These are phyloP conservation scores for Antennarius striatus DNA, from an alignment of 2,113 vertebrate species.

Conservation along the genomic window DNA sequence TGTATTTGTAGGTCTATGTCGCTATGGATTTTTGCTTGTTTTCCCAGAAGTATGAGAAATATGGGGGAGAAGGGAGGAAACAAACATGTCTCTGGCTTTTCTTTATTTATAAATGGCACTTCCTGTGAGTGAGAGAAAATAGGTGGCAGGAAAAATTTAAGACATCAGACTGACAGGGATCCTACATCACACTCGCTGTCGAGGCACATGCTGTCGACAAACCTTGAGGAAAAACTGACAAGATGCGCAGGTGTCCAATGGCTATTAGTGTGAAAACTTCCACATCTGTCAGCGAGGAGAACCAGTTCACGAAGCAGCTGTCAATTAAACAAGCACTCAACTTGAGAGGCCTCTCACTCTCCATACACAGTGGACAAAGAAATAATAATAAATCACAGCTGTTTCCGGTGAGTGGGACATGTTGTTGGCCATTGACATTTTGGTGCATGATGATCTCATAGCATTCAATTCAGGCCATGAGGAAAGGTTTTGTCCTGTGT, in stretches of 20 bases:
- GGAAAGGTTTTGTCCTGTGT: conserved; percentile 4
- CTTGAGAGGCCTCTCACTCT: conserved; percentile 30
- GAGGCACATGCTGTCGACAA: conserved; percentile 49
- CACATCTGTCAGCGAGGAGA: conserved; percentile 64
- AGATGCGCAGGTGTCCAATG: conserved; percentile 62
- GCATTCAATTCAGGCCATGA: conserved; percentile 12
- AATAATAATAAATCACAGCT: background rate
- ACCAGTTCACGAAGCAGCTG: conserved; percentile 59
- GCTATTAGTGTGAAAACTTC: conserved; percentile 62
- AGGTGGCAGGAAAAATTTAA: conserved; percentile 40
- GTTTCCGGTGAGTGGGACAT: background rate
- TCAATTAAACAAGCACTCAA: conserved; percentile 67
- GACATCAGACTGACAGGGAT: conserved; percentile 61
- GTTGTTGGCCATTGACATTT: conserved; percentile 53
- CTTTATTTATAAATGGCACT: conserved; percentile 53
- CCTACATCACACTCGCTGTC: conserved; percentile 46
- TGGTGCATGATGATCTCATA: conserved; percentile 42
- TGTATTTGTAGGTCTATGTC: background rate
- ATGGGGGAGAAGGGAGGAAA: too few species aligned
- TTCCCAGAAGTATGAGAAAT: conserved; percentile 2
- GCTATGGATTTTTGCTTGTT: background rate
- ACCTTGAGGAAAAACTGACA: conserved; percentile 60
- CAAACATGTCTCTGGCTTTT: conserved; percentile 1
- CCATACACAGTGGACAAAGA: conserved; percentile 19
- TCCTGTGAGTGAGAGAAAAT: conserved; percentile 23